These are phyloP conservation scores for Chondrosia reniformis DNA, from an alignment of 37 sponge, comb jelly and placozoan genomes.

Conservation along the genomic window DNA sequence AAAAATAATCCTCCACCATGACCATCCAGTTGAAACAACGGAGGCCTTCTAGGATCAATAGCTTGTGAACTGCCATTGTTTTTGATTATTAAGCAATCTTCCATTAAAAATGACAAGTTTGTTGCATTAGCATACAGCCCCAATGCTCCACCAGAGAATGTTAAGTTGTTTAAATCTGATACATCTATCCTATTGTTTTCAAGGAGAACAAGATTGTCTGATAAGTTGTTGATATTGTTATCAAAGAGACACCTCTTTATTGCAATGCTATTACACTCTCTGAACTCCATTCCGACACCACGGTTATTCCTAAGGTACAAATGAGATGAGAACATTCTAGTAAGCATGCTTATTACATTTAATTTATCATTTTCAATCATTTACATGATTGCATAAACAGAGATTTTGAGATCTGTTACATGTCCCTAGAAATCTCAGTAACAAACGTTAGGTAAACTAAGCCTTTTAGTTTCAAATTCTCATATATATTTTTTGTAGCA, in stretches of 20 bases:
- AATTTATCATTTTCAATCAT: no score
- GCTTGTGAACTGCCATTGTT: conserved; percentile 26
- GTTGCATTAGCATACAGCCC: not conserved
- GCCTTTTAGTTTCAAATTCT: no score
- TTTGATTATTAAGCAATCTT: conserved; percentile 16
- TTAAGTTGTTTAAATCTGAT: not conserved
- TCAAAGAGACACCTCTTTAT: conserved; percentile 45
- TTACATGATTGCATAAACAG: no score
- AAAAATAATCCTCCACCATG: conserved; percentile 8
- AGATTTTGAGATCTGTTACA: no score
- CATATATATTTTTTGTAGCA: no score
- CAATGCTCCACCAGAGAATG: conserved; percentile 16
- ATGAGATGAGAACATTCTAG: no score
- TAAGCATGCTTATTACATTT: no score
- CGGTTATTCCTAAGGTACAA: conserved; percentile 7
- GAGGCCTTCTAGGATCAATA: not conserved
- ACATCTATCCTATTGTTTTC: not conserved
- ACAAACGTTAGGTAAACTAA: no score
- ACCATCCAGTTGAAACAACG: conserved; percentile 5
- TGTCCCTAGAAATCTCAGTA: no score
- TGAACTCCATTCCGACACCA: conserved; percentile 37
- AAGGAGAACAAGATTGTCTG: not conserved
- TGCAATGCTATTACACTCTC: not conserved
- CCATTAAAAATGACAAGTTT: not conserved
- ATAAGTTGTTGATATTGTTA: not conserved